Evolutionary conservation across 2,797 vertebrate genomes (phyloP), one percentile per base, ranked within the genome.

Genomic region (Gallinago nigripennis): DNA sequence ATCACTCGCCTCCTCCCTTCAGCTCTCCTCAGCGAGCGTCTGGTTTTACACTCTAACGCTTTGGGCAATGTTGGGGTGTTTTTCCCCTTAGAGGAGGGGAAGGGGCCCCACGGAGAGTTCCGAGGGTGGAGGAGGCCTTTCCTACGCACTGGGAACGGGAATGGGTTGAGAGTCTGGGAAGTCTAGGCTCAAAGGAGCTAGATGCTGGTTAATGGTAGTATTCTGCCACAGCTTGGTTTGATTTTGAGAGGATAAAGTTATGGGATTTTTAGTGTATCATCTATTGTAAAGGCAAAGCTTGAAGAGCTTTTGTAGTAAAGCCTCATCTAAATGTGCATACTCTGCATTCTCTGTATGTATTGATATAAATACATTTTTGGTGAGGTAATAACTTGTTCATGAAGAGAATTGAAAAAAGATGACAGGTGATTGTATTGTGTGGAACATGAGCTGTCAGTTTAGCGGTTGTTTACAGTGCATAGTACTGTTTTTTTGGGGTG

Each of bases 1-100:
- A 3, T 0, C 8, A 0, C 24, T 33, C n/a, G 0, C 11, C 33
- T 73, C 8, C 15, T 14, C 31, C 28, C 35, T 20, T 27, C 20
- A 16, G 24, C 4, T 5, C 30, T 54, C 16, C 20, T 54, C 19
- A 33, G 15, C 5, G 1, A 19, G 35, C 14, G 0, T 7, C 13
- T 12, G 0, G n/a, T 24, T 51, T 12, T 15, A 21, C 4, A 7
- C 17, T 2, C 0, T 6, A 16, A 2, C 0, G 4, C 21, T 70
- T n/a, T 4, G 41, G 4, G 4, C 33, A 2, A 0, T 11, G 14
- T 8, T 56, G 27, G 50, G 25, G 43, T 27, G 17, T 15, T 19
- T 78, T 30, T 10, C 6, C 4, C 19, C 64, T 35, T 8, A 20
- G 11, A 27, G 4, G 6, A 20, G 6, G 9, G 24, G n/a, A 39